Conservation (phyloP, 2,113 vertebrate species). For the Romanogobio albipinnatus region DNA sequence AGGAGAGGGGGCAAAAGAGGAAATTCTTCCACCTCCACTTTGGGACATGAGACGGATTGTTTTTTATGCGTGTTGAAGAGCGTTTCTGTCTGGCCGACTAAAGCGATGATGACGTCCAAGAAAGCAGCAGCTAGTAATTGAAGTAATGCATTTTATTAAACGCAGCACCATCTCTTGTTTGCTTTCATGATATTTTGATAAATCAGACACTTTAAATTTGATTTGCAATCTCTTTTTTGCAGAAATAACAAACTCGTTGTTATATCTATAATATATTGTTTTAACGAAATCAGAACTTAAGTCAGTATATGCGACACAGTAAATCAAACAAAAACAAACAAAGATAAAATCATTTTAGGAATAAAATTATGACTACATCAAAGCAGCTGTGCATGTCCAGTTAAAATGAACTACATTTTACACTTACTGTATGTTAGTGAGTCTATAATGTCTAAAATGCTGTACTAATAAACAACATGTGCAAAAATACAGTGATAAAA, state of each 20-base stretch:
- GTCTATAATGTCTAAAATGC: not conserved
- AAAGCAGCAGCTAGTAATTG: not conserved
- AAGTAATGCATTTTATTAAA: conserved; percentile 31
- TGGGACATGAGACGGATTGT: conserved; percentile 34
- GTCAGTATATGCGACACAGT: not conserved
- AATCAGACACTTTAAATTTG: conserved; percentile 5
- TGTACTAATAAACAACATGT: not conserved
- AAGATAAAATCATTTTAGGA: not conserved
- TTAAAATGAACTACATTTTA: conserved; percentile 15
- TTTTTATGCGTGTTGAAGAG: not conserved
- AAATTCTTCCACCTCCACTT: conserved; percentile 54
- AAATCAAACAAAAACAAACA: not conserved
- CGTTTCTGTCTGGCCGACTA: not conserved
- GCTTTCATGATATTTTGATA: not conserved
- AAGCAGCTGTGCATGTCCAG: not conserved
- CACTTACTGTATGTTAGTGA: not conserved
- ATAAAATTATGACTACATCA: not conserved
- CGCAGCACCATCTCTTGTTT: conserved; percentile 4
- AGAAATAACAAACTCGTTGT: conserved; percentile 3
- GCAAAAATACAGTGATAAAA: conserved; percentile 17
- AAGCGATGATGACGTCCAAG: not conserved
- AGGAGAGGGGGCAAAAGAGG: conserved; percentile 39
- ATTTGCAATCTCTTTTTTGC: not conserved
- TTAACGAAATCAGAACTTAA: not conserved
- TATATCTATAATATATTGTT: not conserved